phyloP scores from a whole-genome alignment of 2,113 vertebrate genomes.

The Clupea harengus region DNA sequence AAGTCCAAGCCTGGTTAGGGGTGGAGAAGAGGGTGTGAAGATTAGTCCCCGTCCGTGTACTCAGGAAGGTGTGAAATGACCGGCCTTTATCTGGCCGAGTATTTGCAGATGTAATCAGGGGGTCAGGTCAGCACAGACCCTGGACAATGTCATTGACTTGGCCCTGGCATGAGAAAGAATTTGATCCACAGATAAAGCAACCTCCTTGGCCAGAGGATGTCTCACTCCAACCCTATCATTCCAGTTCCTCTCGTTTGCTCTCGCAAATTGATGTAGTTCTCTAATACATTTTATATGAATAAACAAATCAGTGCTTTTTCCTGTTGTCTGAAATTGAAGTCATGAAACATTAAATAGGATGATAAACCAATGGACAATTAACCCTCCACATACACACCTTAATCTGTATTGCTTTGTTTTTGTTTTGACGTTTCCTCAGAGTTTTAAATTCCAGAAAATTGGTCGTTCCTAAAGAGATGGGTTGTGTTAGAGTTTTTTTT shows the following conservation, averaged over 20 bases:
- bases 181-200: constrained; percentile 34
- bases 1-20: constrained; percentile 16
- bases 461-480: background rate
- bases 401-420: too few species aligned
- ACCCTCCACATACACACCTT: background rate
- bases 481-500: background rate
- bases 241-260: background rate
- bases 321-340: constrained; percentile 8
- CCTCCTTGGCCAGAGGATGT: background rate
- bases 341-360: constrained; percentile 6
- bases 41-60: constrained; percentile 41
- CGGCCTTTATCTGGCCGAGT: constrained; percentile 35
- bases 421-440: background rate
- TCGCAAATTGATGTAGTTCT: background rate
- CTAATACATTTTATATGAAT: background rate
- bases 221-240: background rate
- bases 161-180: constrained; percentile 17
- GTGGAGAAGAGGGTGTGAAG: constrained; percentile 23
- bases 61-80: constrained; percentile 44
- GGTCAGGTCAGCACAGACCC: constrained; percentile 24
- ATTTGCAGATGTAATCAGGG: constrained; percentile 44
- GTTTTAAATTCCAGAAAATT: background rate
- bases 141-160: constrained; percentile 35
- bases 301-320: background rate
- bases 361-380: background rate